Percentiles rank a stretch among this genome's conserved stretches.
Evolutionary conservation across 2,888 invertebrate genomes (phyloP).

Genomic region (Rhagonycha lutea): DNA sequence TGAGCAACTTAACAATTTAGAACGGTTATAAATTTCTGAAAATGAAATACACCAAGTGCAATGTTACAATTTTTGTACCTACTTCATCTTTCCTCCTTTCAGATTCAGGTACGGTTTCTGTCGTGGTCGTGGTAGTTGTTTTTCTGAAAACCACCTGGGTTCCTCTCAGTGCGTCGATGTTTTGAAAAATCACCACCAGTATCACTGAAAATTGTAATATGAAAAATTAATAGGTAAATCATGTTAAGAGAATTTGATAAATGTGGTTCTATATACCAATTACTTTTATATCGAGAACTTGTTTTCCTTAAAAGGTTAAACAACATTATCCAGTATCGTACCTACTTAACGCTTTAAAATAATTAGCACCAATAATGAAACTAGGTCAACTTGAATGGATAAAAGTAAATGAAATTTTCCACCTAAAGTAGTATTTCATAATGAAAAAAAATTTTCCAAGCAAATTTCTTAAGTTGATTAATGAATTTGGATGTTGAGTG

Average conservation of each 20-base stretch:
- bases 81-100: conserved; percentile 17
- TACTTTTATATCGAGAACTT: not conserved
- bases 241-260: not conserved
- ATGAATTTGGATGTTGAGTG: not conserved
- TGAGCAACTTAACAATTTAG: not conserved
- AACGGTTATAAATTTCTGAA: not conserved
- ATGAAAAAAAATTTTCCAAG: not conserved
- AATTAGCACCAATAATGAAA: not conserved
- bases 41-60: not conserved
- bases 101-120: conserved; percentile 44
- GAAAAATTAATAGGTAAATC: not conserved
- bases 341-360: not conserved
- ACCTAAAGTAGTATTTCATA: not conserved
- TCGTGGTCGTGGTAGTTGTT: conserved; percentile 59
- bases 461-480: not conserved
- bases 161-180: conserved; percentile 60
- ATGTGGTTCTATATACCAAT: not conserved
- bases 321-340: not conserved
- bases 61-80: not conserved
- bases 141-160: conserved; percentile 66
- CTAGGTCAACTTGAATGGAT: not conserved
- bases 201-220: conserved; percentile 46
- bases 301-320: not conserved
- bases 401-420: not conserved
- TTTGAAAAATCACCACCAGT: conserved; percentile 58